A percentile compares a stretch with the other conserved stretches of the same genome.
These are phyloP conservation scores for Cephalophus harveyi DNA, from an alignment of 2,113 vertebrate genomes.

Conservation along the genomic window DNA sequence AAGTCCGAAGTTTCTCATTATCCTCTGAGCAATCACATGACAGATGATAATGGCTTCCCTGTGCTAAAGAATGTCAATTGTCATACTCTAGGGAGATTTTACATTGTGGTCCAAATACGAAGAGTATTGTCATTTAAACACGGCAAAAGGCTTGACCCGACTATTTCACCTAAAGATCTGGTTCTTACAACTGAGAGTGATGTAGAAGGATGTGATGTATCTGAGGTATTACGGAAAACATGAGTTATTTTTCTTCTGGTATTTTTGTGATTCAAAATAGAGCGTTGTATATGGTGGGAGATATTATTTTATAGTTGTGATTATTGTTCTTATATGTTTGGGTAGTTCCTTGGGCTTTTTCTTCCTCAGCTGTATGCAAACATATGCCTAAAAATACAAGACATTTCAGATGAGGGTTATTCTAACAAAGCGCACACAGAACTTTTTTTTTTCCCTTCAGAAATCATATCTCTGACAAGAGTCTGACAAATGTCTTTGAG, in stretches of 20 bases:
- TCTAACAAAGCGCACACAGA: not conserved
- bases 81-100: constrained; percentile 35
- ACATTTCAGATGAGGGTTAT: not conserved
- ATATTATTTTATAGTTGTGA: not conserved
- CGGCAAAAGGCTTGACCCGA: not conserved
- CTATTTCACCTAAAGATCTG: not conserved
- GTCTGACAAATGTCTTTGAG: not conserved
- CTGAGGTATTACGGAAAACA: not conserved
- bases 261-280: not conserved
- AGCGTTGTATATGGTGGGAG: not conserved
- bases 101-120: constrained; percentile 27
- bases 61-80: constrained; percentile 50
- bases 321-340: not conserved
- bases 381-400: not conserved
- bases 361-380: not conserved
- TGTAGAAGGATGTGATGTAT: not conserved
- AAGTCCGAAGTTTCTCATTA: constrained; percentile 62
- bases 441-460: not conserved
- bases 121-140: not conserved
- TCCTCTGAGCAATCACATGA: constrained; percentile 68
- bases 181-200: not conserved
- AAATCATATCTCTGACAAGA: not conserved
- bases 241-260: not conserved
- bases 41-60: constrained; percentile 64
- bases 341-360: not conserved